Base-by-base conservation (phyloP, 2,888 invertebrate species). In the Ennomos quercinarius region DNA sequence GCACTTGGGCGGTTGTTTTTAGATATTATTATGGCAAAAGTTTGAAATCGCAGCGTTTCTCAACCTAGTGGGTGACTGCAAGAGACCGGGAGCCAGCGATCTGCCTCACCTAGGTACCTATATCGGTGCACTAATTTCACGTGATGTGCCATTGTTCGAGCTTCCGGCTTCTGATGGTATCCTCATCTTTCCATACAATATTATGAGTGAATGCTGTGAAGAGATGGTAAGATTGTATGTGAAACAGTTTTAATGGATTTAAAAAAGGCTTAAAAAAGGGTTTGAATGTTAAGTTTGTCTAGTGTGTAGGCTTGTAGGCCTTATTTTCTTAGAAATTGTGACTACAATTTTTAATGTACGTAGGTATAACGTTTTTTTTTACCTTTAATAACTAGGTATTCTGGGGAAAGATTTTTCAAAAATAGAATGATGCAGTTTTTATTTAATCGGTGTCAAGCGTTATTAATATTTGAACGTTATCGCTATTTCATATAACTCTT, bases 81-180 rank as follows among this genome's bases (percentile, higher is more conserved):
- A 27, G 5, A 12, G 10, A 10, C 41, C 42, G 55, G 58, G 63
- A 44, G 56, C 61, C 53, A 50, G 64, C 71, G 74, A 77, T 76
- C 70, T 71, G 61, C 48, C 64, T 63, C 53, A 27, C 27, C 27
- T 27, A 27, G 1, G 59, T 68, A 27, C 5, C 6, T 64, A 71
- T 70, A 68, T 84, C 76, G 62, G 58, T 72, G 79, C 77, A 86
- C 83, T 84, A 83, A 87, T 86, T 83, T 84, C 73, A 67, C 75
- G 67, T 78, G 81, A 85, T 83, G 78, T 68, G 63, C 76, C 83
- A 87, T 91, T 91, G 90, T 90, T 77, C 64, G 47, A 37, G 73
- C 81, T 91, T 91, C 91, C 90, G 89, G 87, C 84, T 71, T 74
- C 67, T 74, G 73, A 78, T 75, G 68, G 47, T 17, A 44, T 51